Conservation (phyloP, 2,113 vertebrate species). For the Alosa alosa region DNA sequence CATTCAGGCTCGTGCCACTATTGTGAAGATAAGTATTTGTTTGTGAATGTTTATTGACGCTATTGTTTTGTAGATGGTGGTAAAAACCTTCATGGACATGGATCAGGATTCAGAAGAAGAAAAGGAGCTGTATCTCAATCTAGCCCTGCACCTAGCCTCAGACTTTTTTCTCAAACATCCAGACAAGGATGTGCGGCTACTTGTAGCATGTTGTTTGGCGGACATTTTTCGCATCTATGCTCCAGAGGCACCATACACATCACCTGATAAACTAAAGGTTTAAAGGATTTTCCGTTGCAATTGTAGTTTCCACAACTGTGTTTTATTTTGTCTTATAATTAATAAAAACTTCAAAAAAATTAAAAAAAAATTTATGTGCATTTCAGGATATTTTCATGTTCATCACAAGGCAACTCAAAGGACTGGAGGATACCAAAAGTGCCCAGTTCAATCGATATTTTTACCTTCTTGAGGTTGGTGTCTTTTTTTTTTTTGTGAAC, state of each 20-base stretch:
- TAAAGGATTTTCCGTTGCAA: background rate
- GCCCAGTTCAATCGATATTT: slow-evolving; percentile 99
- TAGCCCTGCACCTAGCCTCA: slow-evolving; percentile 95
- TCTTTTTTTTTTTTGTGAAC: background rate
- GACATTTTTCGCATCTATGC: slow-evolving; percentile 99
- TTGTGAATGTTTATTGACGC: background rate
- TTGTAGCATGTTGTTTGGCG: slow-evolving; percentile 96
- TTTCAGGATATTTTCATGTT: slow-evolving; percentile 99
- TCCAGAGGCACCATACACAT: slow-evolving; percentile 96
- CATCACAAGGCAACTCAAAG: slow-evolving; percentile 97
- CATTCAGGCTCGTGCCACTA: no score
- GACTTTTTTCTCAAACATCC: slow-evolving; percentile 99
- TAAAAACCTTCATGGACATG: slow-evolving; percentile 99
- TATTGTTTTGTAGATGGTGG: slow-evolving; percentile 85
- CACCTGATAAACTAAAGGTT: slow-evolving; percentile 96
- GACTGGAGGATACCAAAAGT: slow-evolving; percentile 97
- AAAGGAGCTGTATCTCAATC: slow-evolving; percentile 94
- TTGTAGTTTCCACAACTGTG: background rate
- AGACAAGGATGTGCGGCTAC: slow-evolving; percentile 95
- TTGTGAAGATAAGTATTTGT: no score
- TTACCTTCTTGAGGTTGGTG: slow-evolving; percentile 89
- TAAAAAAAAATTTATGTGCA: background rate
- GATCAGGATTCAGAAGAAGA: slow-evolving; percentile 99
- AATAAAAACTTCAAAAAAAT: no score
- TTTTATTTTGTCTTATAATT: background rate